Evolutionary conservation across 1,140 invertebrate genomes (phyloP), one percentile per base, ranked within the genome.

Genomic region (Bombus soroeensis): DNA sequence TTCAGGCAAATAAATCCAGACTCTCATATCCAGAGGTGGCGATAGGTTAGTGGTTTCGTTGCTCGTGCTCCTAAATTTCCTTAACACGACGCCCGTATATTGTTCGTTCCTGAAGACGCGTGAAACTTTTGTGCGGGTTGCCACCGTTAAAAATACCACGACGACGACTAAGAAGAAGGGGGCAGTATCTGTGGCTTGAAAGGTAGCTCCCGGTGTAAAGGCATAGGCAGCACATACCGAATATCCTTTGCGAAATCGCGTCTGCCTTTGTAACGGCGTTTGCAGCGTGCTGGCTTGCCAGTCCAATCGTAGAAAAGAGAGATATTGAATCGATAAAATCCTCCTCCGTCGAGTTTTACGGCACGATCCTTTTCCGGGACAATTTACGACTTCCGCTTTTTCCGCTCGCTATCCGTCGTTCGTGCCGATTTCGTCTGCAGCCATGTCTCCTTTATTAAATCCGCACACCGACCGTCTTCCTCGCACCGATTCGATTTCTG

Each of bases 71-170:
- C 89, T 93, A 93, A 93, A 93, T 93, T 93, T 93, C 91, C 91
- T 93, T 92, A 92, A 93, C 88, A 91, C 88, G 88, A 78, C 87
- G 85, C 86, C 75, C 91, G 86, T 93, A 93, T 92, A 92, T 93
- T 93, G 91, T 90, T 74, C 72, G 74, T 77, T 81, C 74, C 81
- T 68, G 83, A 86, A 28, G 34, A 37, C 59, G 32, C 70, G 75
- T 53, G 85, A 81, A 86, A 89, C 88, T 89, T 89, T 89, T 89
- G 88, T 73, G 87, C 88, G 64, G 64, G 4, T 18, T 32, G 64
- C 32, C 15, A 62, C 15, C 64, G 64, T 34, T n/a, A n/a, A 66
- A 79, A 76, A 76, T 83, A 83, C 72, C 57, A 39, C 62, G 57
- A 59, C 25, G 59, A 22, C 47, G 59, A n/a, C 59, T 4, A 62